Evolutionary conservation across 1,140 invertebrate species (phyloP).

Genomic region (Pseudobourletiella spinata): DNA sequence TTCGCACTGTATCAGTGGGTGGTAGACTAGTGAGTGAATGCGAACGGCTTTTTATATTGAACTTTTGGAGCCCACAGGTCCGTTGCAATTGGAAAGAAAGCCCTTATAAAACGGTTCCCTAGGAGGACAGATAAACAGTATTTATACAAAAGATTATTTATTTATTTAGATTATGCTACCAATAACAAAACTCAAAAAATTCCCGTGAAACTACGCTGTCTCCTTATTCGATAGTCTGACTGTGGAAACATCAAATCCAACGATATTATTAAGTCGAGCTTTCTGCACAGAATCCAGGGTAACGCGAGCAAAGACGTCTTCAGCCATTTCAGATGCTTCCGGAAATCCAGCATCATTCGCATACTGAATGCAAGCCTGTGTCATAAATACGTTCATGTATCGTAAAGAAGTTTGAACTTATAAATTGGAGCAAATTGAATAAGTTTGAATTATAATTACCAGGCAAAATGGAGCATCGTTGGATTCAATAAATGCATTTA

Average conservation of each 20-base stretch:
- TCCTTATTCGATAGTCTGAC: too few relatives aligned
- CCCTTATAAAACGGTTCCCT: too few relatives aligned
- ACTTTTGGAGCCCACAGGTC: too few relatives aligned
- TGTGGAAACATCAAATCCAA: slow-evolving; percentile 40
- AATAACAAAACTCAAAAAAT: too few relatives aligned
- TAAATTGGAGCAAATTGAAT: not conserved
- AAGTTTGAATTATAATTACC: not conserved
- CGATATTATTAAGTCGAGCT: slow-evolving; percentile 44
- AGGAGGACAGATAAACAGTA: too few relatives aligned
- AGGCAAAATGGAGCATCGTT: slow-evolving; percentile 45
- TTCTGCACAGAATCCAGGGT: slow-evolving; percentile 45
- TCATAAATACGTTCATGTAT: slow-evolving; percentile 14
- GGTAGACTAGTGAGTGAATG: too few relatives aligned
- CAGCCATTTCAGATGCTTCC: slow-evolving; percentile 42
- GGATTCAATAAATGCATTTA: slow-evolving; percentile 44
- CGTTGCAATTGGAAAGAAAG: too few relatives aligned
- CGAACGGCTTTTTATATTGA: too few relatives aligned
- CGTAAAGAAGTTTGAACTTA: not conserved
- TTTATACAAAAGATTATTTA: too few relatives aligned
- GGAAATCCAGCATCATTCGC: slow-evolving; percentile 47
- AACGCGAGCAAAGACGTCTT: slow-evolving; percentile 41
- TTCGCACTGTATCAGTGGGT: too few relatives aligned
- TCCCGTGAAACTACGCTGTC: too few relatives aligned
- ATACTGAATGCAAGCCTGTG: slow-evolving; percentile 47
- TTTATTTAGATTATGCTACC: too few relatives aligned